These are phyloP conservation scores for Macaca mulatta DNA, from an alignment of 2,113 vertebrate genomes.

Conservation along the genomic window DNA sequence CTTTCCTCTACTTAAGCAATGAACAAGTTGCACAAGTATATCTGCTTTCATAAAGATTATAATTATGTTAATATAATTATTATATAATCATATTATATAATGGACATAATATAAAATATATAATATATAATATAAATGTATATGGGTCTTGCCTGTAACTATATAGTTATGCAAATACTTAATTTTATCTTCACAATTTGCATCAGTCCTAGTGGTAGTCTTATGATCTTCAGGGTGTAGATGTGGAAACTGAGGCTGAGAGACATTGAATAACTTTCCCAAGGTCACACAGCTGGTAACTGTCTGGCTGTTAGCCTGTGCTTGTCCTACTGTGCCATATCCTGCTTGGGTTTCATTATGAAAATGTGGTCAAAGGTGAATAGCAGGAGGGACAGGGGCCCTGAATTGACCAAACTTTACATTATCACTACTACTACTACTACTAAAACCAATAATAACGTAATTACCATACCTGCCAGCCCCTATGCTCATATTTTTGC, in stretches of 20 bases:
- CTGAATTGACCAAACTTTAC: neutral
- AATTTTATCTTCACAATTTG: neutral
- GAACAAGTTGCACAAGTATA: neutral
- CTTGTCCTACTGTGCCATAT: fast-evolving
- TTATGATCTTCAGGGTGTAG: neutral
- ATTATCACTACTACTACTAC: no score
- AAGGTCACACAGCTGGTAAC: neutral
- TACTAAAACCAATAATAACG: neutral
- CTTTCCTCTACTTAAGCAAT: neutral
- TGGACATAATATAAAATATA: no score
- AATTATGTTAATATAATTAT: no score
- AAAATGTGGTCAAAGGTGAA: neutral
- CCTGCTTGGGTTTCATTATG: neutral
- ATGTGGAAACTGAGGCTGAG: neutral
- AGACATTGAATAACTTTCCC: neutral
- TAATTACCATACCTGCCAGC: neutral
- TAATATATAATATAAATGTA: no score
- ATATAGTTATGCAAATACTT: neutral
- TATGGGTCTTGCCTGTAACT: no score
- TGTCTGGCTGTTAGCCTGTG: neutral
- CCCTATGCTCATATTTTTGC: neutral
- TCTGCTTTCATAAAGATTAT: neutral
- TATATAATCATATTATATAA: no score
- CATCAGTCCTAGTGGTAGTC: neutral
- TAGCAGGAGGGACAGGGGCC: neutral